Percentiles rank a stretch among this genome's conserved stretches.
These are phyloP conservation scores for Holacanthella duospinosa DNA, from an alignment of 2,888 invertebrate genomes.

Conservation along the genomic window DNA sequence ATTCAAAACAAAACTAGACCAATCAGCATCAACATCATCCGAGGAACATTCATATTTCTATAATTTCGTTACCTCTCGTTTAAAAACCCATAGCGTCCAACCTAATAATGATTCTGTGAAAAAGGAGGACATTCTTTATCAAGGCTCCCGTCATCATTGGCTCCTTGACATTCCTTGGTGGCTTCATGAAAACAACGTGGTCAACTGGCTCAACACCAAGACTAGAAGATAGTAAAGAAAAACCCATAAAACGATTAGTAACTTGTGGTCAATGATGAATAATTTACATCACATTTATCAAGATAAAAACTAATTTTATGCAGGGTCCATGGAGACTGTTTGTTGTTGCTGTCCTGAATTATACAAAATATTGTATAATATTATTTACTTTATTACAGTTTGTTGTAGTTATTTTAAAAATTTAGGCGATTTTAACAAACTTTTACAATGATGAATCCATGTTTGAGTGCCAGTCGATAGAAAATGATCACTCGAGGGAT, in stretches of 20 bases:
- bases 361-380: too few species aligned
- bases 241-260: slow-evolving; percentile 18
- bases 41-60: not conserved
- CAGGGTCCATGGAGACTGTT: slow-evolving; percentile 79
- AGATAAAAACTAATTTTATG: not conserved
- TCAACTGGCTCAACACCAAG: slow-evolving; percentile 98
- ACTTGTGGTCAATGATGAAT: not conserved
- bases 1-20: too few species aligned
- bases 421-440: too few species aligned
- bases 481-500: slow-evolving; percentile 81
- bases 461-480: slow-evolving; percentile 94
- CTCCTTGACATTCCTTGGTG: slow-evolving; percentile 82
- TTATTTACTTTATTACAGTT: too few species aligned
- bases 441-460: slow-evolving; percentile 93
- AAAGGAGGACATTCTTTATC: slow-evolving; percentile 79
- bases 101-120: slow-evolving; percentile 89
- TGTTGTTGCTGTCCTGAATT: too few species aligned
- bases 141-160: slow-evolving; percentile 86
- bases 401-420: too few species aligned
- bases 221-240: too few species aligned
- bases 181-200: slow-evolving; percentile 86
- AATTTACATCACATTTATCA: too few species aligned
- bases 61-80: slow-evolving; percentile 84
- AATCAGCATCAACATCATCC: too few species aligned
- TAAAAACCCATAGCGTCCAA: slow-evolving; percentile 96